Conservation (phyloP, 1,140 invertebrate genomes). For the Pogonus chalceus region DNA sequence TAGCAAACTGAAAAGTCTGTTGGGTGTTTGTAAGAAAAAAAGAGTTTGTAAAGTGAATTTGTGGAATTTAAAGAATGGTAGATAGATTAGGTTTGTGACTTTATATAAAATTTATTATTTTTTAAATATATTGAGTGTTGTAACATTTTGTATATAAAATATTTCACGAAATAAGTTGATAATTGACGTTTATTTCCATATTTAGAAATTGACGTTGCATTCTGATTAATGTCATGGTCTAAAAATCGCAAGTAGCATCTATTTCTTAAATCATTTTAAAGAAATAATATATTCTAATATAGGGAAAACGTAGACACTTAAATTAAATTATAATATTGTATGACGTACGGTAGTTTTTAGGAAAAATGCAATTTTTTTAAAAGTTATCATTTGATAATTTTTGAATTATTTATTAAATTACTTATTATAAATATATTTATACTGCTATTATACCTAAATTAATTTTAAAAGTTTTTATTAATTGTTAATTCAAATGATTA, state of each 20-base stretch:
- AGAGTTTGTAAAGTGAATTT: slow-evolving; percentile 10
- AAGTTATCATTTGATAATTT: too few relatives aligned
- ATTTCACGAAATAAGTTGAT: neutral
- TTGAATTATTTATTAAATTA: too few relatives aligned
- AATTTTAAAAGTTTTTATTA: too few relatives aligned
- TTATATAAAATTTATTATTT: too few relatives aligned
- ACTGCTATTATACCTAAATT: too few relatives aligned
- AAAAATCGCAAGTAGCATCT: neutral
- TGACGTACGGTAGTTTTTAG: too few relatives aligned
- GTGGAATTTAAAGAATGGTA: slow-evolving; percentile 27
- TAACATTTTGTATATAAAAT: neutral
- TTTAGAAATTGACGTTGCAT: slow-evolving; percentile 5
- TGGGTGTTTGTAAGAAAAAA: neutral
- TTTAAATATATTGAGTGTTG: neutral
- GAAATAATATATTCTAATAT: too few relatives aligned
- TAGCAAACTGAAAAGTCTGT: slow-evolving; percentile 10
- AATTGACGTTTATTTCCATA: neutral
- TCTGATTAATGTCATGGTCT: slow-evolving; percentile 6
- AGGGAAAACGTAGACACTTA: too few relatives aligned
- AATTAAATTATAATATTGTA: too few relatives aligned
- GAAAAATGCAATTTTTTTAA: too few relatives aligned
- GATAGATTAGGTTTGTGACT: slow-evolving; percentile 32
- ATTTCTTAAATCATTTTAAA: neutral
- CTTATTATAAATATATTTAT: too few relatives aligned
- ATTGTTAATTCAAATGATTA: too few relatives aligned